phyloP scores from a whole-genome alignment of 1,140 invertebrate species.

The Paralvinella palmiformis region DNA sequence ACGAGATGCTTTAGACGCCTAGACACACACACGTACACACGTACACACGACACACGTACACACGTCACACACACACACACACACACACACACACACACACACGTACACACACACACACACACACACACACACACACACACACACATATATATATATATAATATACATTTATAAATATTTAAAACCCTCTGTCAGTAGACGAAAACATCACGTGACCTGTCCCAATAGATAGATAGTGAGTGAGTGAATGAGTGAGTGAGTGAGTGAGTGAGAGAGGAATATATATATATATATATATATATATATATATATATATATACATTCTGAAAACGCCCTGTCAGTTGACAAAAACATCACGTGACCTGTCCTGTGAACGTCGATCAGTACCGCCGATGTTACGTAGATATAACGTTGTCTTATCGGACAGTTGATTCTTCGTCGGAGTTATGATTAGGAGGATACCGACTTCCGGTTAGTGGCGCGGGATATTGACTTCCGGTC shows the following conservation, averaged over 20 bases:
- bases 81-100: constrained; percentile 6
- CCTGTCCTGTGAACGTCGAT: too few species aligned
- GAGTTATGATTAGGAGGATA: too few species aligned
- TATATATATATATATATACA: too few species aligned
- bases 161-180: background rate
- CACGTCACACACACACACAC: constrained; percentile 6
- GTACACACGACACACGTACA: constrained; percentile 2
- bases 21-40: background rate
- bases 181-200: background rate
- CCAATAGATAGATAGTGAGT: background rate
- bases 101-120: background rate
- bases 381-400: too few species aligned
- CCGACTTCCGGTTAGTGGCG: too few species aligned
- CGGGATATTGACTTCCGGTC: too few species aligned
- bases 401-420: too few species aligned
- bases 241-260: background rate
- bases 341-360: too few species aligned
- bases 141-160: background rate
- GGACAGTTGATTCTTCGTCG: too few species aligned
- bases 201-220: background rate
- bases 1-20: background rate
- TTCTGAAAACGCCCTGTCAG: too few species aligned
- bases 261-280: background rate
- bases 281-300: too few species aligned
- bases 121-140: constrained; percentile 7